Evolutionary conservation across 2,113 vertebrate genomes (phyloP), one percentile per base, ranked within the genome.

Genomic region (Chaetodon trifascialis): DNA sequence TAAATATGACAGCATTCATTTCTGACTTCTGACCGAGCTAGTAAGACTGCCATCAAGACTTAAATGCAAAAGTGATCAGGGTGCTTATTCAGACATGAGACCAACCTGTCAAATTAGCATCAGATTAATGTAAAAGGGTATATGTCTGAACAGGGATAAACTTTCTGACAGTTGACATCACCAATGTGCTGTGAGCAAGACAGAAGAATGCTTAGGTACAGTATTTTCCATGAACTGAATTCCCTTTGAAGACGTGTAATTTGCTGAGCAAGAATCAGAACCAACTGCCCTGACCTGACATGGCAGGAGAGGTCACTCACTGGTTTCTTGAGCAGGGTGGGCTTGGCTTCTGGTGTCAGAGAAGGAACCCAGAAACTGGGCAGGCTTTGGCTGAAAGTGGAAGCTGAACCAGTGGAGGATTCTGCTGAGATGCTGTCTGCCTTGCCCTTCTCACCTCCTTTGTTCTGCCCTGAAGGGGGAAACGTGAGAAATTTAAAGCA

Each of bases 321-420:
- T 4, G 97, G 97, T 89, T 97, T 98, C 87, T 96, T 97, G 38
- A 98, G 63, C 16, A 93, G 83, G 2, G 96, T 95, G 70, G 96
- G 95, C 63, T 98, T 98, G 36, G 97, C 95, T 83, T 97, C 96
- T 0, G 97, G 97, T 0, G 97, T 98, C 72, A 98, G 94, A 0
- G 94, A 96, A 0, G 97, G 97, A 49, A 98, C 95, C 97, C 97
- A 98, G 86, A 98, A 98, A 75, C 97, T 97, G 76, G 97, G 97
- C 65, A 98, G 94, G 46, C 58, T 75, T 56, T 93, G 86, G 64
- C 86, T 84, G 65, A 92, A 91, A 2, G 72, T 21, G 16, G 79
- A 16, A 1, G 68, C 56, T 11, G 85, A 36, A 23, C 15, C 21
- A 2, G 73, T 64, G 51, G 91, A 94, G 51, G 62, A 79, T 59